Evolutionary conservation across 2,888 invertebrate genomes (phyloP).

Genomic region (Cyrtodaria siliqua): DNA sequence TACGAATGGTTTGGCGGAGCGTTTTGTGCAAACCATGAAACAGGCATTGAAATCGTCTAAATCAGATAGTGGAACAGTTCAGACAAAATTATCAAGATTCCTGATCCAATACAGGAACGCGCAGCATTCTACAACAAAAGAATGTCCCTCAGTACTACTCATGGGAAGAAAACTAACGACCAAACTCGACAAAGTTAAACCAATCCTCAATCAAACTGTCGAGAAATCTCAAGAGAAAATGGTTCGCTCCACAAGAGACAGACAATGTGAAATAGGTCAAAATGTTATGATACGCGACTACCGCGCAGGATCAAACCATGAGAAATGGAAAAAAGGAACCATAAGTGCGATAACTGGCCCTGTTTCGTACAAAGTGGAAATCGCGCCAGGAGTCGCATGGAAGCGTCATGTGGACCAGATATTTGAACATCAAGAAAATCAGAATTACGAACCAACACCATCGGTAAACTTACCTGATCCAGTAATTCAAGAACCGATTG

Average conservation of each 20-base stretch:
- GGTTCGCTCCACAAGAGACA: constrained; percentile 11
- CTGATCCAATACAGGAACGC: constrained; percentile 31
- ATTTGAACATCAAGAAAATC: too few species aligned
- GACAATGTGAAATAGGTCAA: constrained; percentile 21
- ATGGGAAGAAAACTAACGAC: constrained; percentile 58
- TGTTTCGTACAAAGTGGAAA: constrained; percentile 42
- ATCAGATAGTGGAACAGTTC: constrained; percentile 22
- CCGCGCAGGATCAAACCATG: neutral
- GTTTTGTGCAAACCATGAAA: constrained; percentile 66
- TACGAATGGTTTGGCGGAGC: constrained; percentile 64
- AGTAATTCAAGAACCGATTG: too few species aligned
- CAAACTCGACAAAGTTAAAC: constrained; percentile 25
- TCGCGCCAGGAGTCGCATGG: constrained; percentile 33
- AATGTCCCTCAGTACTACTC: constrained; percentile 24
- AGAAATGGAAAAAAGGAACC: constrained; percentile 34
- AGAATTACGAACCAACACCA: too few species aligned
- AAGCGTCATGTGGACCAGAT: constrained; percentile 32
- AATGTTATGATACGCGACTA: constrained; percentile 22
- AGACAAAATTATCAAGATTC: constrained; percentile 29
- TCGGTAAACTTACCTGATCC: too few species aligned
- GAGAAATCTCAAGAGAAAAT: constrained; percentile 28
- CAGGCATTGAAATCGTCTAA: constrained; percentile 45
- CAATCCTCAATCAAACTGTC: constrained; percentile 16
- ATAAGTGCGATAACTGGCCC: constrained; percentile 29
- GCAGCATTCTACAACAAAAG: constrained; percentile 27